These are phyloP conservation scores for Oriolus oriolus DNA, from an alignment of 2,113 vertebrate genomes.

Conservation along the genomic window DNA sequence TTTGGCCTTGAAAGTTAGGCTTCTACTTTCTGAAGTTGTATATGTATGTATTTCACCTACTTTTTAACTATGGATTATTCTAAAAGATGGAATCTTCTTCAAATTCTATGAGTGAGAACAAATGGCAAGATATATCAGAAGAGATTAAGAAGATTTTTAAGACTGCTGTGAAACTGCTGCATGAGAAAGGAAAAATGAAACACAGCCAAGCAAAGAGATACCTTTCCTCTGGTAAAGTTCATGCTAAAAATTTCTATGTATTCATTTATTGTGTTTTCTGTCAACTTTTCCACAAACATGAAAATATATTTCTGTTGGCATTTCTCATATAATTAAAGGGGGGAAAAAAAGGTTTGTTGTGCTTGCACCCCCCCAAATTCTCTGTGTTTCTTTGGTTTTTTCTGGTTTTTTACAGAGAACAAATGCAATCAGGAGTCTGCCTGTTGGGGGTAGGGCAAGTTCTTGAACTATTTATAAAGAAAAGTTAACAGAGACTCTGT, in stretches of 20 bases:
- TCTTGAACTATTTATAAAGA: background rate
- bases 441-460: background rate
- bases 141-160: constrained; percentile 96
- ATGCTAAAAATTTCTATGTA: background rate
- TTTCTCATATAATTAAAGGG: background rate
- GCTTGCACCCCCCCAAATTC: background rate
- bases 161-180: constrained; percentile 86
- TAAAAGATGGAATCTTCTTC: constrained; percentile 85
- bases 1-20: background rate
- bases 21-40: background rate
- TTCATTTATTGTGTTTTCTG: background rate
- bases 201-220: constrained; percentile 90
- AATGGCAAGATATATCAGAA: constrained; percentile 91
- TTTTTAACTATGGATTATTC: constrained; percentile 38
- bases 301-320: background rate
- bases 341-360: background rate
- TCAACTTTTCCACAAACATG: background rate
- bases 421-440: background rate
- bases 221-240: constrained; percentile 88
- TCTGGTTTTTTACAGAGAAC: background rate
- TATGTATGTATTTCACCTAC: background rate
- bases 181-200: constrained; percentile 95
- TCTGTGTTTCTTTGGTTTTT: background rate
- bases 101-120: constrained; percentile 82
- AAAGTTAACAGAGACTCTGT: constrained; percentile 19